A percentile compares a stretch with the other conserved stretches of the same genome.
Evolutionary conservation across 2,113 vertebrate species (phyloP).

Genomic region (Sardina pilchardus): DNA sequence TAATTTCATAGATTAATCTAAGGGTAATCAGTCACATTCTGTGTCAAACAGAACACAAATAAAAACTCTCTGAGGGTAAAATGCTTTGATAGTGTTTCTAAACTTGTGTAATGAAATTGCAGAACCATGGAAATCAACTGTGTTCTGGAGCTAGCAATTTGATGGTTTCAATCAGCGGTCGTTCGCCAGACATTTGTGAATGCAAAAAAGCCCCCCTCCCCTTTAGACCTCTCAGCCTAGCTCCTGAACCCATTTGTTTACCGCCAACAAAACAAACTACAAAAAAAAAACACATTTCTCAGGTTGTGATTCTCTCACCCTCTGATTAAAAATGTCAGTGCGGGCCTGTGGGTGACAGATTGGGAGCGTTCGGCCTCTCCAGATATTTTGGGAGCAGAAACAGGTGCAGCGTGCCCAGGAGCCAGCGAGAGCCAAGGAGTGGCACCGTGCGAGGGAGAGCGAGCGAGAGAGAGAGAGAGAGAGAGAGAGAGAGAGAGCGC

Average conservation of each 20-base stretch:
- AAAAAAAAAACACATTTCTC: not conserved
- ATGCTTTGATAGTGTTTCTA: not conserved
- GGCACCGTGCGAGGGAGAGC: constrained; percentile 35
- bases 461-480: constrained; percentile 47
- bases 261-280: not conserved
- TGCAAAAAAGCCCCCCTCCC: not conserved
- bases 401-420: constrained; percentile 69
- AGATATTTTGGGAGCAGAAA: constrained; percentile 70
- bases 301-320: constrained; percentile 53
- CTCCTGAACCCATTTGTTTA: constrained; percentile 9
- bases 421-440: constrained; percentile 51
- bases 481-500: constrained; percentile 38
- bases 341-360: constrained; percentile 71
- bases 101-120: constrained; percentile 10
- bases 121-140: not conserved
- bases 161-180: not conserved
- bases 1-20: not conserved
- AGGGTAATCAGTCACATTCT: not conserved
- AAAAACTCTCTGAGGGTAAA: not conserved
- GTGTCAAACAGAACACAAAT: not conserved
- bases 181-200: not conserved
- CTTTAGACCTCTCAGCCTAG: not conserved
- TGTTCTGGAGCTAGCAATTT: not conserved
- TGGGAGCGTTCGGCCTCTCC: constrained; percentile 65
- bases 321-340: constrained; percentile 74